A percentile compares a stretch with the other conserved stretches of the same genome.
phyloP scores from a whole-genome alignment of 2,113 vertebrate genomes.

The Stomatorhinus ivindoensis region DNA sequence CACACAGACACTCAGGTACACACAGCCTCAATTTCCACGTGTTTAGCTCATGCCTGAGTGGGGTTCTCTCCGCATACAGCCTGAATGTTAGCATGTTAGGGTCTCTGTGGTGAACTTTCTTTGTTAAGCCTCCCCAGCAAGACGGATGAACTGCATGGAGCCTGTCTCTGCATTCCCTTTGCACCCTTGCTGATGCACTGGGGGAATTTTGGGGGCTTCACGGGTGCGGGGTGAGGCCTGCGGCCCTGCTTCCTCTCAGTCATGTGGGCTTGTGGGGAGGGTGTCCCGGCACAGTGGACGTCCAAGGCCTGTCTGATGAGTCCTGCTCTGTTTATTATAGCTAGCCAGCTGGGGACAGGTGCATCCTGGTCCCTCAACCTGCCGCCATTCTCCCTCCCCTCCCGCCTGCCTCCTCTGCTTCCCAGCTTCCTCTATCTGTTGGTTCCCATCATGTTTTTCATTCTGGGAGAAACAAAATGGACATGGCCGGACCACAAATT shows the following conservation, averaged over 20 bases:
- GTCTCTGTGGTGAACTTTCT: neutral
- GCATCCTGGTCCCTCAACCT: conserved; percentile 4
- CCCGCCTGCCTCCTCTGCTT: neutral
- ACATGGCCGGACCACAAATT: neutral
- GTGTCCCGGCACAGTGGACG: neutral
- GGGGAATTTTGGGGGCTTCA: too few species aligned
- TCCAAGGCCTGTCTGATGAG: neutral
- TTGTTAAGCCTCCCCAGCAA: neutral
- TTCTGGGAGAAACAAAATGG: neutral
- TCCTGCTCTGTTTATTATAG: neutral
- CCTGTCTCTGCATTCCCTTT: neutral
- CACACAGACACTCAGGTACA: too few species aligned
- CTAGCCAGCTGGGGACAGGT: conserved; percentile 7
- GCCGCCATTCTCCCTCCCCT: neutral
- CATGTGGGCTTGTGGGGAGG: neutral
- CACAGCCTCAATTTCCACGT: too few species aligned
- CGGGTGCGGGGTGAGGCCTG: neutral
- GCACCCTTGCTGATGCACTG: neutral
- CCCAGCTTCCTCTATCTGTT: neutral
- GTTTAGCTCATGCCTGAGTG: neutral
- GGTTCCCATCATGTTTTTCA: neutral
- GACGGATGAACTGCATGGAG: neutral
- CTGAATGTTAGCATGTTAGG: neutral
- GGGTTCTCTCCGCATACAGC: neutral
- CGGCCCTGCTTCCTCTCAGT: neutral